Evolutionary conservation across 2,888 invertebrate genomes (phyloP).

Genomic region (Microchrysa polita): DNA sequence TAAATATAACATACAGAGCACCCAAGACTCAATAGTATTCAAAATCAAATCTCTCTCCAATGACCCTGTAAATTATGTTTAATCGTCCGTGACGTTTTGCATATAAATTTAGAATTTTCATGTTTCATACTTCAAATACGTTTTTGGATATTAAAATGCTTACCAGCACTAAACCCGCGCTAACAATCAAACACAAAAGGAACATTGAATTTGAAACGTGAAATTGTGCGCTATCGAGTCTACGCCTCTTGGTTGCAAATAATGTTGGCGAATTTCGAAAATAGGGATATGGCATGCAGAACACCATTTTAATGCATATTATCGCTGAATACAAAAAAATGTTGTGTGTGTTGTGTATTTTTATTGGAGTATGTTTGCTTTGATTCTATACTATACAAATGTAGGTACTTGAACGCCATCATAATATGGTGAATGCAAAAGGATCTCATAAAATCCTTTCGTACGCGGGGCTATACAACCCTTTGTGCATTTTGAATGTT

Average conservation of each 20-base stretch:
- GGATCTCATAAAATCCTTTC: constrained; percentile 3
- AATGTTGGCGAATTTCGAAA: constrained; percentile 12
- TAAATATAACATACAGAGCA: too few relatives aligned
- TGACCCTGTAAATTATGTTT: constrained; percentile 36
- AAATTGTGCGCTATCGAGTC: constrained; percentile 7
- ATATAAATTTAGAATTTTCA: constrained; percentile 47
- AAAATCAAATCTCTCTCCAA: neutral
- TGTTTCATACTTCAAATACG: constrained; percentile 40
- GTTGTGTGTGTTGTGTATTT: too few relatives aligned
- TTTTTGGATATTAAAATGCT: constrained; percentile 15
- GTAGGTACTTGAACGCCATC: constrained; percentile 21
- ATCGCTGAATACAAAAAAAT: constrained; percentile 33
- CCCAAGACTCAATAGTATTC: too few relatives aligned
- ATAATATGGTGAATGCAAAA: constrained; percentile 15
- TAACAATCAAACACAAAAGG: constrained; percentile 26
- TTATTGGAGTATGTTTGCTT: constrained; percentile 15
- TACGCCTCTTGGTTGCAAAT: constrained; percentile 32
- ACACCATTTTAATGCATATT: constrained; percentile 36
- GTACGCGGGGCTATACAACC: constrained; percentile 11
- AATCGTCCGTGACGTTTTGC: constrained; percentile 48
- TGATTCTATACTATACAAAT: constrained; percentile 24
- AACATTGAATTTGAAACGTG: constrained; percentile 8
- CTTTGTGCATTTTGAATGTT: constrained; percentile 13
- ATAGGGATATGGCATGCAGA: constrained; percentile 9
- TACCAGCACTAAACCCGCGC: constrained; percentile 29